Conservation (phyloP, 2,113 vertebrate genomes). For the Centropristis striata region DNA sequence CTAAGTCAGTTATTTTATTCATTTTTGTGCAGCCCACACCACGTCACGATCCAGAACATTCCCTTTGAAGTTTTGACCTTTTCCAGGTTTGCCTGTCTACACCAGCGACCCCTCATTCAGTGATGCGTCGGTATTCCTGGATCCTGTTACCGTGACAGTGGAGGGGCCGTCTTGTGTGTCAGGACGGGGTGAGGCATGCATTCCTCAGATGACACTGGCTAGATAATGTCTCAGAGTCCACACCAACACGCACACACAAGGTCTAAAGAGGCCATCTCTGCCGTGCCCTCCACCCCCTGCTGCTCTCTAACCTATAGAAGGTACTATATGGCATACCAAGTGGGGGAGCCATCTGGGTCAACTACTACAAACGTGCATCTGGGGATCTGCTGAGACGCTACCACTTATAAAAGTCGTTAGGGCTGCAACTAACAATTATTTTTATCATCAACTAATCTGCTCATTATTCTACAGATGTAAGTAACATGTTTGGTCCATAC, state of each 20-base stretch:
- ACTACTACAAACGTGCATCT: neutral
- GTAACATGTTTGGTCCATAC: neutral
- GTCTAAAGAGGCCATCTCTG: slow-evolving; percentile 32
- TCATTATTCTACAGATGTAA: neutral
- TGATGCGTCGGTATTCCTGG: slow-evolving; percentile 56
- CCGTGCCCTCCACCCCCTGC: neutral
- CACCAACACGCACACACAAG: neutral
- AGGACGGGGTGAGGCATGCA: slow-evolving; percentile 64
- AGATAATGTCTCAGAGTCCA: slow-evolving; percentile 62
- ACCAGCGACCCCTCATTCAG: slow-evolving; percentile 27
- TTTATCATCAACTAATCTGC: neutral
- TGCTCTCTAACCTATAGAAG: slow-evolving; percentile 43
- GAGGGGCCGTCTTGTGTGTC: slow-evolving; percentile 67
- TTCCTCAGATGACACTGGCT: slow-evolving; percentile 76
- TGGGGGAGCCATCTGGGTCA: slow-evolving; percentile 36
- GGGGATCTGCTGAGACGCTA: neutral
- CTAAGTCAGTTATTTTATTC: neutral
- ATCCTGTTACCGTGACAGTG: slow-evolving; percentile 68
- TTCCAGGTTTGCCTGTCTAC: slow-evolving; percentile 36
- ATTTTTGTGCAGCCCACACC: neutral
- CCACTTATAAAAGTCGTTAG: neutral
- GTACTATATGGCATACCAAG: slow-evolving; percentile 19
- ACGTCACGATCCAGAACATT: slow-evolving; percentile 10
- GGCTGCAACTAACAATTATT: neutral
- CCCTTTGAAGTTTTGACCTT: slow-evolving; percentile 55